Evolutionary conservation across 2,888 invertebrate species (phyloP), one percentile per base, ranked within the genome.

Genomic region (Amblyjoppa fuscipennis): DNA sequence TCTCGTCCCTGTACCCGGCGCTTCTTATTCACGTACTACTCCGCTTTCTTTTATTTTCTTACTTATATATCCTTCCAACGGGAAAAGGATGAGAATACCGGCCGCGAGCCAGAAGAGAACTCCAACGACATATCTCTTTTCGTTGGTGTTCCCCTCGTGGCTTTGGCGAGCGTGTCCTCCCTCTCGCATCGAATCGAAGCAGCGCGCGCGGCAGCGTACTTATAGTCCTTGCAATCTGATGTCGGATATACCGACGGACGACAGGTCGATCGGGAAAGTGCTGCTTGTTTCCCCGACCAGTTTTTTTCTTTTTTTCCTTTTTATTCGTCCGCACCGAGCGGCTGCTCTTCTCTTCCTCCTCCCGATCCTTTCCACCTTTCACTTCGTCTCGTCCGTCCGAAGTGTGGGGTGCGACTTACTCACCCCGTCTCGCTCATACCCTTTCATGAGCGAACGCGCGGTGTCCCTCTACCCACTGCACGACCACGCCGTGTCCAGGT

Each of bases 1-100:
- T 70, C 59, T 68, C 31, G 28, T 66, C 59, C 70, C 71, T 66
- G 9, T 59, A 28, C 51, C 38, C 59, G 64, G 31, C 56, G 31
- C 4, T 28, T 81, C 83, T 89, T 83, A 80, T 82, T 81, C 81
- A 59, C 83, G 78, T 78, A 80, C 71, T 59, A 81, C 66, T 49
- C 38, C 69, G 45, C 51, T 78, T 86, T 82, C 82, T 84, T 85
- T 77, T 77, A 66, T 64, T 75, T 61, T 70, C 38, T 66, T 51
- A 73, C 51, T 85, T 64, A 38, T 74, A 70, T 31, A 59, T 34
- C 53, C 31, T 76, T 20, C 64, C 25, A 38, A 2, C 69, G 51
- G 20, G 45, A 61, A 13, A 41, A 71, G 13, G 34, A 69, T 25
- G 25, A 49, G 56, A 16, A 38, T 31, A 28, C 49, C 66, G 81